Evolutionary conservation across 2,888 invertebrate species (phyloP).

Genomic region (Calameuta idolon): DNA sequence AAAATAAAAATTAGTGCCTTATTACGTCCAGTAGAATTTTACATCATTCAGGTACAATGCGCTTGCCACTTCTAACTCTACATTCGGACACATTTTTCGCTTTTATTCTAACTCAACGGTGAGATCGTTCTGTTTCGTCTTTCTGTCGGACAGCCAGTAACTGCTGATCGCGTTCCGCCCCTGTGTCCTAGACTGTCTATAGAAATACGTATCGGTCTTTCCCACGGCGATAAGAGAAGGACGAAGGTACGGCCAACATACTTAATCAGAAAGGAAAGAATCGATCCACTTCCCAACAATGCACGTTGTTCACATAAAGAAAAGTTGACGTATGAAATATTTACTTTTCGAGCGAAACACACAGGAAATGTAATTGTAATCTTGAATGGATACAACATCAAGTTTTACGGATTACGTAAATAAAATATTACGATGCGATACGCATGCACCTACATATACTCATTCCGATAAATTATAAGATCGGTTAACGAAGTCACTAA

Average conservation of each 20-base stretch:
- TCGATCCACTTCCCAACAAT: constrained; percentile 18
- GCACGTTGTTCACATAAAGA: not conserved
- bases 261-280: constrained; percentile 33
- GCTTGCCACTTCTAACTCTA: not conserved
- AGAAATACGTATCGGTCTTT: not conserved
- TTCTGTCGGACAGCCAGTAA: not conserved
- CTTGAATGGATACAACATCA: not conserved
- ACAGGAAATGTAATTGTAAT: not conserved
- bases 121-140: not conserved
- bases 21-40: no score
- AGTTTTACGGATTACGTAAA: not conserved
- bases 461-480: not conserved
- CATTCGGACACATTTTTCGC: not conserved
- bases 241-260: constrained; percentile 29
- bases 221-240: not conserved
- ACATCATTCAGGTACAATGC: no score
- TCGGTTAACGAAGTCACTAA: not conserved
- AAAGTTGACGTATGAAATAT: not conserved
- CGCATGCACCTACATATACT: not conserved
- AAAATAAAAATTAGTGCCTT: no score
- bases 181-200: not conserved
- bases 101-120: not conserved
- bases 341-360: not conserved
- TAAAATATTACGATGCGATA: not conserved
- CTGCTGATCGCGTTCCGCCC: not conserved